Conservation (phyloP, 2,113 vertebrate genomes). For the Eulemur macaco region DNA sequence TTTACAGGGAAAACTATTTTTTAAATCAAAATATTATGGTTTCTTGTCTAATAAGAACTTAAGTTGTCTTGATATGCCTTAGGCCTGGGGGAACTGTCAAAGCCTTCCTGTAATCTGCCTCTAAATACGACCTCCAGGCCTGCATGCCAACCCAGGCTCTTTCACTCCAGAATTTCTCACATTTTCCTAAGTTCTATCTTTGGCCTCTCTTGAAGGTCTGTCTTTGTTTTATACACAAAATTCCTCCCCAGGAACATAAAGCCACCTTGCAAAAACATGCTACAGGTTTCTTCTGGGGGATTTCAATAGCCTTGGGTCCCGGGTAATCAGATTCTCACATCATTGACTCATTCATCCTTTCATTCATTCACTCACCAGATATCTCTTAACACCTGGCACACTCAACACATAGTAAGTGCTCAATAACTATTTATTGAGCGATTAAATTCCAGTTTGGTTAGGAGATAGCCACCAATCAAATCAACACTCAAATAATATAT, state of each 20-base stretch:
- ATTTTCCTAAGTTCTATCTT: neutral
- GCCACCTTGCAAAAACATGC: neutral
- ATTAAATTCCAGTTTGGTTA: neutral
- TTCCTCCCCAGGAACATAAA: neutral
- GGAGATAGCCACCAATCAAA: neutral
- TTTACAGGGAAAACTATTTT: neutral
- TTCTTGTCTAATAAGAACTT: neutral
- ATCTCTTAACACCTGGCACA: neutral
- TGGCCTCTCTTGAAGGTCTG: neutral
- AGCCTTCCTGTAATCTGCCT: neutral
- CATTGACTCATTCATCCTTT: neutral
- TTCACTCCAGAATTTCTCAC: neutral
- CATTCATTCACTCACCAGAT: neutral
- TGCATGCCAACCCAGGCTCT: neutral
- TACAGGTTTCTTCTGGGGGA: neutral
- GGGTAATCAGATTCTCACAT: neutral
- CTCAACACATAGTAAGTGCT: neutral
- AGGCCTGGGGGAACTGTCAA: neutral
- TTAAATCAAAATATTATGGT: neutral
- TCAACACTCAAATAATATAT: neutral
- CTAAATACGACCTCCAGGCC: neutral
- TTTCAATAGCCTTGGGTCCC: neutral
- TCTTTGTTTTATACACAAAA: neutral
- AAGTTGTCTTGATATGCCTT: neutral
- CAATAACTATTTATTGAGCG: neutral